A percentile compares a stretch with the other conserved stretches of the same genome.
Evolutionary conservation across 2,113 vertebrate genomes (phyloP).

Genomic region (Crotalus helleri): DNA sequence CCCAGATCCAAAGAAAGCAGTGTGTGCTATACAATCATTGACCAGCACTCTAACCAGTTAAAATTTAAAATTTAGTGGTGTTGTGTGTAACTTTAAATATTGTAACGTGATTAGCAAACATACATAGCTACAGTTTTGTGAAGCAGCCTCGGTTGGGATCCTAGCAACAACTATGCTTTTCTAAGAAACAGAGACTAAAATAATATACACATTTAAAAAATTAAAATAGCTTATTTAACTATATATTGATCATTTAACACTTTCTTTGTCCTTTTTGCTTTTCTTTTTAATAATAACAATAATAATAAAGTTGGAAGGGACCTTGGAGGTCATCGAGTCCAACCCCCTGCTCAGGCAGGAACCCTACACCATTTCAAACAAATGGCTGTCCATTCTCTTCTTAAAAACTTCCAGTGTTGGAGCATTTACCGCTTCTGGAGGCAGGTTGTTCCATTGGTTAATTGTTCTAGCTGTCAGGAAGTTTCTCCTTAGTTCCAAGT

Average conservation of each 20-base stretch:
- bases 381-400: no score
- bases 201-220: neutral
- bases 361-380: no score
- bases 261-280: neutral
- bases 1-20: neutral
- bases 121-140: neutral
- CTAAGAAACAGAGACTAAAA: neutral
- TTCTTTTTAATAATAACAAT: no score
- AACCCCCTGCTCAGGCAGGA: no score
- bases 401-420: no score
- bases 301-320: no score
- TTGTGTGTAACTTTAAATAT: neutral
- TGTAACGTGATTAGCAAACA: neutral
- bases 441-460: no score
- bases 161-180: neutral
- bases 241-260: neutral
- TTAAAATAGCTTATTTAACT: neutral
- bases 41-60: neutral
- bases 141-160: neutral
- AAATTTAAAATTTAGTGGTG: neutral
- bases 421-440: no score
- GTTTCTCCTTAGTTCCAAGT: no score
- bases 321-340: no score
- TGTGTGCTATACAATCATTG: neutral
- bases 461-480: no score